Conservation (phyloP, 2,888 invertebrate species). For the Allacma fusca region DNA sequence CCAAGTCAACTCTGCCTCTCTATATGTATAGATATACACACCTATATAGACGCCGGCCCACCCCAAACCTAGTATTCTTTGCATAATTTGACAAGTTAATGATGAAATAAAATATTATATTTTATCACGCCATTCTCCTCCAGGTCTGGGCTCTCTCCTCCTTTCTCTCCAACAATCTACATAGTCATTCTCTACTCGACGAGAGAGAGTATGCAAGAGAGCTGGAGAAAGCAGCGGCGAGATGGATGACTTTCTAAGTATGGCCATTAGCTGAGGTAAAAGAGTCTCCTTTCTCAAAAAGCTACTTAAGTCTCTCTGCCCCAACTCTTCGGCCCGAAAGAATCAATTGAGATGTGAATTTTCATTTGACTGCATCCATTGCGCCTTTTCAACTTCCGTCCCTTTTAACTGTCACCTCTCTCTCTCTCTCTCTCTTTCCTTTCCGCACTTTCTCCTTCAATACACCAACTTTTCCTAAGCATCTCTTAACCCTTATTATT, state of each 20-base stretch:
- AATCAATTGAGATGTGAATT: conserved; percentile 32
- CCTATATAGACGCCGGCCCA: too few species aligned
- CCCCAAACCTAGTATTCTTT: neutral
- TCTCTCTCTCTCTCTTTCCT: neutral
- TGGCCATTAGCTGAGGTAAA: conserved; percentile 20
- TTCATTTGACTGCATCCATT: conserved; percentile 1
- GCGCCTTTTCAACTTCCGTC: neutral
- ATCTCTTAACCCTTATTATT: too few species aligned
- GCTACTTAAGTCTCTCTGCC: too few species aligned
- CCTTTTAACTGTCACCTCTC: conserved; percentile 29
- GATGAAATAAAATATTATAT: conserved; percentile 33
- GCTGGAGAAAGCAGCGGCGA: too few species aligned
- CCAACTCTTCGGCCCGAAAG: too few species aligned
- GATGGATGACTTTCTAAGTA: conserved; percentile 43
- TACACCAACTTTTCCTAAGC: neutral
- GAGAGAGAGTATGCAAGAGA: too few species aligned
- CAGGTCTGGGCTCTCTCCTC: neutral
- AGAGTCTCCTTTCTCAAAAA: neutral
- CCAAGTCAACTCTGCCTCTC: too few species aligned
- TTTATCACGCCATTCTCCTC: conserved; percentile 27
- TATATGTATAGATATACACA: too few species aligned
- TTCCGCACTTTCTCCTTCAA: neutral
- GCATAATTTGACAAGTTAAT: conserved; percentile 39
- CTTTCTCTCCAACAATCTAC: too few species aligned
- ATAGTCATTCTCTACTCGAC: too few species aligned